Percentiles rank a stretch among this genome's conserved stretches.
Conservation (phyloP, 2,797 vertebrate genomes). For the Phrynocephalus forsythii region DNA sequence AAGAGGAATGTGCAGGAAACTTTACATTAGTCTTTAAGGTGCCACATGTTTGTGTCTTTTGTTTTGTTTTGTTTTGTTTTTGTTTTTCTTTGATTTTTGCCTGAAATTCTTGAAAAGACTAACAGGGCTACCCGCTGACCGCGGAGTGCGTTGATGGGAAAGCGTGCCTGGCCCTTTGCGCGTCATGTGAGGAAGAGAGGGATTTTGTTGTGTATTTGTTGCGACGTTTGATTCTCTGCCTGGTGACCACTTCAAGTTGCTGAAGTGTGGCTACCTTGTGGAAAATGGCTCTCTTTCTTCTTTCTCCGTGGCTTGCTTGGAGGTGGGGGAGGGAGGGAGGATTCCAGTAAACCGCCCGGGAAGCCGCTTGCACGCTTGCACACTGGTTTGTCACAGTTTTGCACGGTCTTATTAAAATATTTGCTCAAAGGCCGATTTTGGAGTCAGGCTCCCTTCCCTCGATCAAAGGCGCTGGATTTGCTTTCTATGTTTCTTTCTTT, state of each 20-base stretch:
- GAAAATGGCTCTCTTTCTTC: neutral
- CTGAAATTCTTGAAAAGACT: too few species aligned
- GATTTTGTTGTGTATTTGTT: too few species aligned
- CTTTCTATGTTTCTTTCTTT: neutral
- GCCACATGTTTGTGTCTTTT: too few species aligned
- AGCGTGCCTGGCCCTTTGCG: too few species aligned
- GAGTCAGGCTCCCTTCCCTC: too few species aligned
- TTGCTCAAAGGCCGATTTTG: neutral
- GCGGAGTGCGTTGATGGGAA: neutral
- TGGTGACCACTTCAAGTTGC: neutral
- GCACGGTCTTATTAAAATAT: neutral
- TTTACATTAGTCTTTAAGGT: too few species aligned
- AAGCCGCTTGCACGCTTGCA: neutral
- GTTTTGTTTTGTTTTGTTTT: too few species aligned
- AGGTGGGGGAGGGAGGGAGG: neutral
- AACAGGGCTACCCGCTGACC: neutral
- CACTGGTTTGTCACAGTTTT: neutral
- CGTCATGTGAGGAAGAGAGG: too few species aligned
- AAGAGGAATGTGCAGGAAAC: too few species aligned
- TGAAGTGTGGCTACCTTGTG: neutral
- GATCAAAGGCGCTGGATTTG: neutral
- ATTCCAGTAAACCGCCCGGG: neutral
- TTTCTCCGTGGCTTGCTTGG: too few species aligned
- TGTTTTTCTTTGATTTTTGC: too few species aligned
- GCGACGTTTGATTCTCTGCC: too few species aligned